phyloP scores from a whole-genome alignment of 35 echinoderm and acorn worm genomes.

The Heliocidaris erythrogramma region DNA sequence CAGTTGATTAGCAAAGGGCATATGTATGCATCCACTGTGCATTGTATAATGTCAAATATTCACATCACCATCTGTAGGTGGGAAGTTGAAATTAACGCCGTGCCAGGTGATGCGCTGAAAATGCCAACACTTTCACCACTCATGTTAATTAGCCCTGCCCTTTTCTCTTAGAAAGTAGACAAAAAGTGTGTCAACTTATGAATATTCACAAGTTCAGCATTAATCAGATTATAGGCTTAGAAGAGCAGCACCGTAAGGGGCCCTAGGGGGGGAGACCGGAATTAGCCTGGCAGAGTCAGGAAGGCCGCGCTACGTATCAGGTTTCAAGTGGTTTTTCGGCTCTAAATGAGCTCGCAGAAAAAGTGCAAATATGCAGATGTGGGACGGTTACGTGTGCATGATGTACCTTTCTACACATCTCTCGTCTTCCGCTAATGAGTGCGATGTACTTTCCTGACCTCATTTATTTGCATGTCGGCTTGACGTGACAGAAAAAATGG shows the following conservation, averaged over 20 bases:
- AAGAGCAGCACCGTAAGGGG: background rate
- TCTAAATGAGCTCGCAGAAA: slow-evolving; percentile 50
- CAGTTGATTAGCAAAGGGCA: no score
- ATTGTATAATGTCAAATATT: background rate
- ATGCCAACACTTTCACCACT: background rate
- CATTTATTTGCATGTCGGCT: slow-evolving; percentile 53
- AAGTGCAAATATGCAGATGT: slow-evolving; percentile 53
- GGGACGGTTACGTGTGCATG: slow-evolving; percentile 39
- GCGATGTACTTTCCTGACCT: slow-evolving; percentile 50
- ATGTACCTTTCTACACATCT: background rate
- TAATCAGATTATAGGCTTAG: slow-evolving; percentile 48
- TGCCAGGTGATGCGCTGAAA: background rate
- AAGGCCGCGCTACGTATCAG: slow-evolving; percentile 29
- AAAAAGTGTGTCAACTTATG: slow-evolving; percentile 40
- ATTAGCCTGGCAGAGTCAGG: slow-evolving; percentile 34
- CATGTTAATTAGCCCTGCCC: slow-evolving; percentile 8
- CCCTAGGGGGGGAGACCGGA: slow-evolving; percentile 11
- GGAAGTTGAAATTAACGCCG: background rate
- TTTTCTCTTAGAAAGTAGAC: background rate
- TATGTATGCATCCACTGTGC: background rate
- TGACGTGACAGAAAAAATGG: slow-evolving; percentile 3
- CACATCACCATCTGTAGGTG: background rate
- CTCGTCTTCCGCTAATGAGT: slow-evolving; percentile 34
- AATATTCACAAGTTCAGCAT: slow-evolving; percentile 26
- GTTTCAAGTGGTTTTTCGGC: slow-evolving; percentile 53